These are phyloP conservation scores for Hydropotes inermis DNA, from an alignment of 2,113 vertebrate genomes.

Conservation along the genomic window DNA sequence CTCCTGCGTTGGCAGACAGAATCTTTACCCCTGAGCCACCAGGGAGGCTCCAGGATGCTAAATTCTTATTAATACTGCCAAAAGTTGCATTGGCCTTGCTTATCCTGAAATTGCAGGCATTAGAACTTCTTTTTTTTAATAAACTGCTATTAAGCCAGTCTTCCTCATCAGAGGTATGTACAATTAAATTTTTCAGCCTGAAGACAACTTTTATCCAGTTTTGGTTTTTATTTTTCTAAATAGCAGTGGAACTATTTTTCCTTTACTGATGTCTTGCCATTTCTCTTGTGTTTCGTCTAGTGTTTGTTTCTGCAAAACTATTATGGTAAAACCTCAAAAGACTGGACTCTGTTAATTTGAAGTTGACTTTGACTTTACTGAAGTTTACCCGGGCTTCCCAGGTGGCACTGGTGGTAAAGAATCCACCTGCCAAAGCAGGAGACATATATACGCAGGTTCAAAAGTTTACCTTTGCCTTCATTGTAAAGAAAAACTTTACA, in stretches of 20 bases:
- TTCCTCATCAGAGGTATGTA: neutral
- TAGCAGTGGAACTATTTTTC: neutral
- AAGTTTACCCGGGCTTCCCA: neutral
- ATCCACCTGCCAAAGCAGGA: neutral
- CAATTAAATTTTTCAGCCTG: neutral
- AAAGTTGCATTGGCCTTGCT: neutral
- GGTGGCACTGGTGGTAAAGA: neutral
- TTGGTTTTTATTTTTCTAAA: constrained; percentile 6
- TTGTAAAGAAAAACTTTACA: neutral
- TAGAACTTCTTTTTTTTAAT: neutral
- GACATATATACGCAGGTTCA: neutral
- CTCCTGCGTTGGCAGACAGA: neutral
- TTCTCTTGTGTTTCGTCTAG: neutral
- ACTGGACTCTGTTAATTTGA: neutral
- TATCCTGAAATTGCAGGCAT: neutral
- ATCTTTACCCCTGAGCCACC: neutral
- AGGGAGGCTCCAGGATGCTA: neutral
- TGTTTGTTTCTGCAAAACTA: neutral
- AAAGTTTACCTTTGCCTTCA: constrained; percentile 4
- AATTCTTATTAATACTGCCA: neutral
- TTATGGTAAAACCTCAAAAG: neutral
- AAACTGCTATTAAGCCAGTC: neutral
- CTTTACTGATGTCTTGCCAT: neutral
- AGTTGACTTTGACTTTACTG: neutral
- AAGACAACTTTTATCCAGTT: neutral